These are phyloP conservation scores for Psittacula echo DNA, from an alignment of 2,797 vertebrate genomes.

Conservation along the genomic window DNA sequence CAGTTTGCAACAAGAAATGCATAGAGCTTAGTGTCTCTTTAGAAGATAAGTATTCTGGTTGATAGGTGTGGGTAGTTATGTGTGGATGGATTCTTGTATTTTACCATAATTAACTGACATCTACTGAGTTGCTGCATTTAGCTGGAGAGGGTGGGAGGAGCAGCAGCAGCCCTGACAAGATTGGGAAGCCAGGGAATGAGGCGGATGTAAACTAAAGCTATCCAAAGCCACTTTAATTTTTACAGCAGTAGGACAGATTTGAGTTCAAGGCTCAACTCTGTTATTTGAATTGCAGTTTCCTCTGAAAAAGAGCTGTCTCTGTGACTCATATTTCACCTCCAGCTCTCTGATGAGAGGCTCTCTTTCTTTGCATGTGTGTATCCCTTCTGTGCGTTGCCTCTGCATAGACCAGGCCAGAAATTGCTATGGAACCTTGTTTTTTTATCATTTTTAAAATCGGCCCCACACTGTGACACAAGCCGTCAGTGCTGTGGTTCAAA, in stretches of 20 bases:
- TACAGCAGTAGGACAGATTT: neutral
- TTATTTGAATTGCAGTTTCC: neutral
- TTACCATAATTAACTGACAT: neutral
- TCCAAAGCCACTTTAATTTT: neutral
- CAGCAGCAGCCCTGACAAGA: neutral
- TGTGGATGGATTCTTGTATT: neutral
- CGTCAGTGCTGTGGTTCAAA: neutral
- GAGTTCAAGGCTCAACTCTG: neutral
- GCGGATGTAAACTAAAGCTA: neutral
- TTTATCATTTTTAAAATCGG: neutral
- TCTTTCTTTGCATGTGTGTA: neutral
- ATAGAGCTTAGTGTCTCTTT: neutral
- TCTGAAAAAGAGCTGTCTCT: neutral
- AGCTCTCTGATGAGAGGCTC: neutral
- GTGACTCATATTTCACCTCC: neutral
- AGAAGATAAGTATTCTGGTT: neutral
- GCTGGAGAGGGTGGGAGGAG: neutral
- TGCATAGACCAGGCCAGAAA: neutral
- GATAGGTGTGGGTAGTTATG: neutral
- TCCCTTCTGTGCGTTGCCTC: neutral
- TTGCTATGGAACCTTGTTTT: neutral
- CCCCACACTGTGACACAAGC: neutral
- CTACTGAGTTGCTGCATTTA: neutral
- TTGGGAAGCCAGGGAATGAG: neutral
- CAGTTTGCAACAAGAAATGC: neutral